A percentile compares a stretch with the other conserved stretches of the same genome.
These are phyloP conservation scores for Myiothlypis coronata DNA, from an alignment of 2,797 vertebrate species.

Conservation along the genomic window DNA sequence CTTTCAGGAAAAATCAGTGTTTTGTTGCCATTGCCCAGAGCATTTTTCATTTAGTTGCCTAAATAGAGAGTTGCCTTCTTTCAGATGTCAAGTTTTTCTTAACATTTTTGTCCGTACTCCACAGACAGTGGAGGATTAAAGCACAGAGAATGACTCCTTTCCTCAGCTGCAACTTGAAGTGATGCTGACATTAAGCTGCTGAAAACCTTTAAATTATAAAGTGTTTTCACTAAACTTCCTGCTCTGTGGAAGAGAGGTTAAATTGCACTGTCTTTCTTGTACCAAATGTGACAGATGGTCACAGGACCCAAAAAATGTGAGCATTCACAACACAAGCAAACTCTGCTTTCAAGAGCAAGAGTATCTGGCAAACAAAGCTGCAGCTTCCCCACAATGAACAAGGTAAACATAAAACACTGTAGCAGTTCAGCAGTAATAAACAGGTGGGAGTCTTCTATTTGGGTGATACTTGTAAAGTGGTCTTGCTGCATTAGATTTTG, in stretches of 20 bases:
- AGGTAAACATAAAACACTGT: not conserved
- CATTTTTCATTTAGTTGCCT: not conserved
- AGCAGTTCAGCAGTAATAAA: slow-evolving; percentile 20
- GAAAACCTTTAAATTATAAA: not conserved
- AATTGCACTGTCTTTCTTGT: not conserved
- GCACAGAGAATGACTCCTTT: not conserved
- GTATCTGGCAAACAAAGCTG: not conserved
- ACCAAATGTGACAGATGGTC: not conserved
- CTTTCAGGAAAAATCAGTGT: not conserved
- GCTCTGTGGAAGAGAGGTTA: not conserved
- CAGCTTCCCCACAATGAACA: not conserved
- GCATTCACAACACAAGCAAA: not conserved
- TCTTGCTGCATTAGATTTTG: slow-evolving; percentile 44
- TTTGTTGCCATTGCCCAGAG: not conserved
- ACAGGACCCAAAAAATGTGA: not conserved
- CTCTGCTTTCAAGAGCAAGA: not conserved
- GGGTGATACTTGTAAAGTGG: not conserved
- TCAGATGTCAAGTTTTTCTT: not conserved
- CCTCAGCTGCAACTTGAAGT: not conserved
- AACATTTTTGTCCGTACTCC: not conserved
- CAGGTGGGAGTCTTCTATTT: slow-evolving; percentile 18
- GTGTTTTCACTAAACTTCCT: not conserved
- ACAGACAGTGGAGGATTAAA: not conserved
- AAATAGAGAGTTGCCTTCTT: not conserved
- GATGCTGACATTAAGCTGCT: not conserved